These are phyloP conservation scores for Poecilia picta DNA, from an alignment of 2,797 vertebrate species.

Conservation along the genomic window DNA sequence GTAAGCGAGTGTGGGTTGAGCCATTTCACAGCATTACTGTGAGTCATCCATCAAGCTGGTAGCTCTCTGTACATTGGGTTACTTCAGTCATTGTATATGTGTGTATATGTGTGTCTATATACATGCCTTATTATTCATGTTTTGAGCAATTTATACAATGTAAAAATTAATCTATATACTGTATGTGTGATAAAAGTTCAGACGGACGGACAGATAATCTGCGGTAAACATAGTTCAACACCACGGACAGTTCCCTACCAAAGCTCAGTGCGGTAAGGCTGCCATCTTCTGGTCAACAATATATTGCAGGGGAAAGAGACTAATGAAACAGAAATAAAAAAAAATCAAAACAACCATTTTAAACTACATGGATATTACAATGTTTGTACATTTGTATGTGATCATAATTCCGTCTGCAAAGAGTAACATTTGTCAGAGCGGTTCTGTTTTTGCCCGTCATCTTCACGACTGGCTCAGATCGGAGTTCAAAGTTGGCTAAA, in stretches of 20 bases:
- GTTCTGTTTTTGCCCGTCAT: not conserved
- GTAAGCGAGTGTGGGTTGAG: conserved; percentile 69
- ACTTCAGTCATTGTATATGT: conserved; percentile 63
- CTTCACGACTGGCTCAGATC: not conserved
- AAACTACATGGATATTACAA: not conserved
- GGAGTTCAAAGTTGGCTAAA: conserved; percentile 2
- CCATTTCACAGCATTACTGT: conserved; percentile 74
- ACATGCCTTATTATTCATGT: no score
- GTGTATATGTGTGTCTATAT: no score
- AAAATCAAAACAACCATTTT: not conserved
- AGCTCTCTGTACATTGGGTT: conserved; percentile 64
- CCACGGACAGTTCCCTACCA: conserved; percentile 44
- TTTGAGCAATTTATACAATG: conserved; percentile 30
- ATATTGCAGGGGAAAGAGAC: conserved; percentile 29
- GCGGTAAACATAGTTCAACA: conserved; percentile 36
- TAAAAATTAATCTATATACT: conserved; percentile 60
- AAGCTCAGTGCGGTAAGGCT: conserved; percentile 57
- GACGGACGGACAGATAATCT: conserved; percentile 7
- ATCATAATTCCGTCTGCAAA: not conserved
- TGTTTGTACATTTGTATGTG: not conserved
- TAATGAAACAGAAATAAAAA: not conserved
- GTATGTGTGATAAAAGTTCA: conserved; percentile 21
- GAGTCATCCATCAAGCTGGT: conserved; percentile 78
- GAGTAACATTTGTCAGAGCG: not conserved
- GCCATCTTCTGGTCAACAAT: conserved; percentile 68